Evolutionary conservation across 2,113 vertebrate genomes (phyloP), one percentile per base, ranked within the genome.

Genomic region (Brachypteracias leptosomus): DNA sequence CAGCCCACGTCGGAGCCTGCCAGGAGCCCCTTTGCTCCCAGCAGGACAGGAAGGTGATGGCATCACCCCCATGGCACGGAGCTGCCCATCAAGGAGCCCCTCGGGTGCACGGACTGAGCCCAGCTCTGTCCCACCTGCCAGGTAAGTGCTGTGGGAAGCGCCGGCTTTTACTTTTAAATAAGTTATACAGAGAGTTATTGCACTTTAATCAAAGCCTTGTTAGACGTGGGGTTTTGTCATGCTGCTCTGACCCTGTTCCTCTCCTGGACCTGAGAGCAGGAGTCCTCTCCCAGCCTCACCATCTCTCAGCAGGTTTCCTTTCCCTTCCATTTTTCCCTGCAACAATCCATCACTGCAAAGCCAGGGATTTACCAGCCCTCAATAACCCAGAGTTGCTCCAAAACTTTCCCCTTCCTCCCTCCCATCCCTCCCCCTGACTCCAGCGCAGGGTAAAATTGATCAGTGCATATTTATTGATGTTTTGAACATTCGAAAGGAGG

Each of bases 371-470:
- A 25, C 63, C 3, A 0, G 46, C 84, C 80, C 85, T 80, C 26
- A 0, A 67, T n/a, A 78, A 58, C 93, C 92, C 87, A 8, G 63
- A 66, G 42, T 79, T 89, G 68, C 85, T 91, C 91, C 95, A 84
- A 73, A 93, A 93, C 91, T 47, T 68, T 44, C 70, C 61, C 73
- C 14, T 70, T 57, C 61, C 31, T 76, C 63, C 89, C 46, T 59
- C 13, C 57, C 61, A 13, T 44, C 38, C 83, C 71, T 75, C 55
- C 79, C 54, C 55, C 88, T 26, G 0, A 24, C 78, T 91, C 81
- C 97, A 94, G 97, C 42, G 40, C 97, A 86, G 92, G 96, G 93
- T 97, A 93, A 96, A 97, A 97, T 97, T 97, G 97, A 93, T 93
- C 91, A 81, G 89, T 61, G 88, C 87, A 10, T 54, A 26, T 97